Base-by-base conservation (phyloP, 1,140 invertebrate genomes). In the Drosophila baimaii region DNA sequence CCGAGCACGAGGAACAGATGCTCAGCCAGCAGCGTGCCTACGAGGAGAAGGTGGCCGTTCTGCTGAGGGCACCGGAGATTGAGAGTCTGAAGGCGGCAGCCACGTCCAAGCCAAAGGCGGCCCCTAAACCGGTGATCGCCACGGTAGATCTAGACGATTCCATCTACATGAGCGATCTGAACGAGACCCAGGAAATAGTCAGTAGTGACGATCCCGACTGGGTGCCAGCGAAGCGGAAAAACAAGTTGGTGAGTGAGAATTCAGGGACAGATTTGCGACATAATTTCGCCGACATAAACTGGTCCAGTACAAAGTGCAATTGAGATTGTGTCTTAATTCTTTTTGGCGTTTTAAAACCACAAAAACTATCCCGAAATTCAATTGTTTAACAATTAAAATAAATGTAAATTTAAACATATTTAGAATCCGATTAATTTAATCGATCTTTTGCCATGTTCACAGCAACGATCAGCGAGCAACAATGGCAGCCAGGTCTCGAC, bases 181-280 rank as follows among this genome's bases (percentile, higher is more conserved):
- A 55, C 19, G 46, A 29, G 0, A 27, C 27, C 19, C 19, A 65
- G 5, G 49, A 73, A 0, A 19, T 54, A 5, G 12, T 89, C 39
- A 58, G 56, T 0, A 64, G 93, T 3, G 93, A 94, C 41, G 95
- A 96, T 92, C 95, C 95, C 0, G 95, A 96, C 82, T 96, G 95
- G 95, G 92, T 54, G 10, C 76, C 76, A 4, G 1, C 0, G 0
- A 35, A 33, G 33, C 10, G 0, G 7, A 15, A 17, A 7, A 13
- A 12, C 31, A 55, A 68, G 33, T 39, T 43, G 23, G 49, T 52
- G 29, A 44, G 15, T 13, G n/a, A n/a, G n/a, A n/a, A n/a, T n/a
- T n/a, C n/a, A n/a, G n/a, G n/a, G n/a, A n/a, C n/a, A n/a, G n/a
- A n/a, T n/a, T n/a, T n/a, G n/a, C n/a, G n/a, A n/a, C n/a, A n/a